Conservation (phyloP, 1,140 invertebrate genomes). For the Zeugodacus cucurbitae region DNA sequence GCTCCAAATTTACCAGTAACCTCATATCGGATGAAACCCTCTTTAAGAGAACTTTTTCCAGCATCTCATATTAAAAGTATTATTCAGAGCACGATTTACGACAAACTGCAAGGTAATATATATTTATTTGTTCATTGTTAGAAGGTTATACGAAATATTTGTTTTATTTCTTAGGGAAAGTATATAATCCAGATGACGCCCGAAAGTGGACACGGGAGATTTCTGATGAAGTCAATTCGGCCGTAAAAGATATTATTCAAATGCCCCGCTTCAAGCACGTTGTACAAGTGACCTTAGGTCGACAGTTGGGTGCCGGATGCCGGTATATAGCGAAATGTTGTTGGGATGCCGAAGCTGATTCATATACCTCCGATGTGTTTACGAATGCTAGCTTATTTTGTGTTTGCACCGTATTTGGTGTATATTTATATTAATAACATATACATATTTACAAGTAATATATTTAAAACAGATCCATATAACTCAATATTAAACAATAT, state of each 20-base stretch:
- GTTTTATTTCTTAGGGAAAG: slow-evolving; percentile 44
- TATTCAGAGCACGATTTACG: slow-evolving; percentile 36
- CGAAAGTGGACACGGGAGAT: slow-evolving; percentile 45
- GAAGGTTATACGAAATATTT: not conserved
- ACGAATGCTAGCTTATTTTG: slow-evolving; percentile 47
- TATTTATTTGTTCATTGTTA: not conserved
- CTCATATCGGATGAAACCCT: slow-evolving; percentile 44
- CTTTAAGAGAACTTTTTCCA: slow-evolving; percentile 42
- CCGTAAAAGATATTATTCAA: slow-evolving; percentile 11
- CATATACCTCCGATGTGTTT: slow-evolving; percentile 45
- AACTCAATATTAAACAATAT: too few relatives aligned
- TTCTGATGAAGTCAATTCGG: slow-evolving; percentile 41
- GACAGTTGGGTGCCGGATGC: slow-evolving; percentile 46
- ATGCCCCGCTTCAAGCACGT: slow-evolving; percentile 49
- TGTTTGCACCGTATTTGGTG: slow-evolving; percentile 48
- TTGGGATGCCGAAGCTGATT: slow-evolving; percentile 50
- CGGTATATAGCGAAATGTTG: slow-evolving; percentile 47
- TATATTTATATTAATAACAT: slow-evolving; percentile 46
- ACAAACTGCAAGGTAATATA: slow-evolving; percentile 44
- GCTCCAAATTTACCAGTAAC: not conserved
- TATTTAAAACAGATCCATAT: too few relatives aligned
- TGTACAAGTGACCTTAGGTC: slow-evolving; percentile 46
- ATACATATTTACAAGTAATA: not conserved
- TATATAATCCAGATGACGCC: slow-evolving; percentile 41
- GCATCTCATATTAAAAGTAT: slow-evolving; percentile 44